These are phyloP conservation scores for Drosophila ironensis DNA, from an alignment of 1,140 invertebrate species.

Conservation along the genomic window DNA sequence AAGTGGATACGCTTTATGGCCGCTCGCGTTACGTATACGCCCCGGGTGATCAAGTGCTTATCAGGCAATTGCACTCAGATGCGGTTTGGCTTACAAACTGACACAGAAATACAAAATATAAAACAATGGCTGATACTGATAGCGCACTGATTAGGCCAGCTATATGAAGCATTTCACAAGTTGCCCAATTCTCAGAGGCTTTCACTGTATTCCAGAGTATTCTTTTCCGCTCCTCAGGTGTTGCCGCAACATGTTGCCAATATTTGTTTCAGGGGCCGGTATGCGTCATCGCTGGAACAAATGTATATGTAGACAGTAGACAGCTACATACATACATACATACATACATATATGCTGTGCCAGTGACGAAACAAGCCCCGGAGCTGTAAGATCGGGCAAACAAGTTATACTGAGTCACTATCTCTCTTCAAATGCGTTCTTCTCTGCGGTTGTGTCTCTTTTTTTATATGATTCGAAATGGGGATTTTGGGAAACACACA, in stretches of 20 bases:
- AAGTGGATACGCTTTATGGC: constrained; percentile 10
- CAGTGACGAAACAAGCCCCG: constrained; percentile 19
- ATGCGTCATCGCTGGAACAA: constrained; percentile 11
- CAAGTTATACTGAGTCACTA: constrained; percentile 35
- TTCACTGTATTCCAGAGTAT: constrained; percentile 22
- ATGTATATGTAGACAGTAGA: neutral
- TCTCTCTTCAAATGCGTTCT: neutral
- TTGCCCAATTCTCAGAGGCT: neutral
- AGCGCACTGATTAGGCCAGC: constrained; percentile 30
- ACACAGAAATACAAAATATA: neutral
- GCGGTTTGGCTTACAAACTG: constrained; percentile 21
- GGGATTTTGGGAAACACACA: constrained; percentile 16
- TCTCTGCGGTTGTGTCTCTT: constrained; percentile 11
- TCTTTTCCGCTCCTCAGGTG: constrained; percentile 20
- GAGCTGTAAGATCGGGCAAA: constrained; percentile 36
- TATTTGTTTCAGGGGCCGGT: neutral
- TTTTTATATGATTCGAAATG: neutral
- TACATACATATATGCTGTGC: no score
- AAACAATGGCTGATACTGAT: constrained; percentile 13
- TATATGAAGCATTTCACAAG: constrained; percentile 27
- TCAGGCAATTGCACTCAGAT: constrained; percentile 37
- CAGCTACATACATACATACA: no score
- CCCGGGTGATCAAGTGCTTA: constrained; percentile 13
- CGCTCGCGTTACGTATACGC: constrained; percentile 36
- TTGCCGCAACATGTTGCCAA: constrained; percentile 29